Evolutionary conservation across 64 coral and sea anemone species (phyloP), one percentile per base, ranked within the genome.

Genomic region (Montipora cactus): DNA sequence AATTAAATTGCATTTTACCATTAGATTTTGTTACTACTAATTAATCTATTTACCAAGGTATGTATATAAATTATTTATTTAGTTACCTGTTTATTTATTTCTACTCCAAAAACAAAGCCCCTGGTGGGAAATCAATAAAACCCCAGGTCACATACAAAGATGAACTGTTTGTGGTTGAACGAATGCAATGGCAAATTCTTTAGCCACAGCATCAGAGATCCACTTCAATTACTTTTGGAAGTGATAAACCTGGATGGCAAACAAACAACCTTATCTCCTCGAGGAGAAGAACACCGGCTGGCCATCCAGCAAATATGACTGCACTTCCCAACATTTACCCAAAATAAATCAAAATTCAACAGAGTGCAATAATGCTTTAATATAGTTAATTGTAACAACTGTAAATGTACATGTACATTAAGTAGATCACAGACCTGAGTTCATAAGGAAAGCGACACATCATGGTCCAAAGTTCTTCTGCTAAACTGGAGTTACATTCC

Each of bases 401-500:
- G 37, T 37, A 37, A 37, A 37, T 0, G 37, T 37, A 37, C 1
- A 37, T 37, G 37, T 37, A 37, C 37, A 37, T 37, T 37, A 37
- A 37, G 37, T 37, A 37, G 37, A 37, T 37, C 37, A 37, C 37
- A 37, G 37, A 98, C 97, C 97, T 99, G 67, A 99, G 79, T 67
- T 99, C 91, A 75, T 99, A 99, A 13, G 97, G 97, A 90, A 96
- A 99, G 59, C 90, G 91, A 12, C 96, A 96, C n/a, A 96, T 19
- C 94, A 99, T 96, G 19, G 89, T 89, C 97, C 97, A 99, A 0
- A 99, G 92, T 73, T 99, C 97, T 75, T 99, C 97, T 19, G 97
- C 94, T 84, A 99, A 91, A 80, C 97, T 99, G 20, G 97, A 95
- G 89, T 99, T 99, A 85, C 97, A 99, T 85, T 99, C 97, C 51